A percentile compares a stretch with the other conserved stretches of the same genome.
phyloP scores from a whole-genome alignment of 2,113 vertebrate genomes.

The Oncorhynchus masou region DNA sequence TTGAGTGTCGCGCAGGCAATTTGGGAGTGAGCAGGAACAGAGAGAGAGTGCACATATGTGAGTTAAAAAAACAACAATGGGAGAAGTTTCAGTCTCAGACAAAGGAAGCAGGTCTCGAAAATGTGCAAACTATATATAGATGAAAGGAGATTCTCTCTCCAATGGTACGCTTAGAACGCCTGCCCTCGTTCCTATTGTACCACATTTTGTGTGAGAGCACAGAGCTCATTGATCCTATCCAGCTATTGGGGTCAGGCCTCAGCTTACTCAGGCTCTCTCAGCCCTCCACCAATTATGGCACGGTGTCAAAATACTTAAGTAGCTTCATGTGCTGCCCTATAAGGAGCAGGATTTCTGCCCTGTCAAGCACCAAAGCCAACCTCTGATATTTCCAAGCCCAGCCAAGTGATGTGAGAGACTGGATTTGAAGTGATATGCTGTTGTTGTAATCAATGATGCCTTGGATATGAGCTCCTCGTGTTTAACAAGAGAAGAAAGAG shows the following conservation, averaged over 20 bases:
- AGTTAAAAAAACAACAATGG: slow-evolving; percentile 21
- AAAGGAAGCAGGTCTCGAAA: slow-evolving; percentile 28
- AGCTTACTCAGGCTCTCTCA: slow-evolving; percentile 25
- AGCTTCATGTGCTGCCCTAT: not conserved
- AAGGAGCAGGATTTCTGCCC: not conserved
- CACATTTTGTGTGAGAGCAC: slow-evolving; percentile 34
- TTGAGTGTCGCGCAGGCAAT: too few relatives aligned
- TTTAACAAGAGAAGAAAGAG: too few relatives aligned
- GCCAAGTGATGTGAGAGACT: too few relatives aligned
- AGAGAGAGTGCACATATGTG: not conserved
- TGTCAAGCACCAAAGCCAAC: not conserved
- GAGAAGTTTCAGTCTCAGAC: slow-evolving; percentile 24
- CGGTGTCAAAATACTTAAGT: not conserved
- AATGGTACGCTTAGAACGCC: slow-evolving; percentile 14
- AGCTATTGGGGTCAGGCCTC: slow-evolving; percentile 36
- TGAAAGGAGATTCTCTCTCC: slow-evolving; percentile 28
- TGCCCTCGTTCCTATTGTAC: slow-evolving; percentile 23
- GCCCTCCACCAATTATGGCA: slow-evolving; percentile 20
- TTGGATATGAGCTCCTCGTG: too few relatives aligned
- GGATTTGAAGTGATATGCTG: too few relatives aligned
- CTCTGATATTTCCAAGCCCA: too few relatives aligned
- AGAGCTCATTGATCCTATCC: slow-evolving; percentile 34
- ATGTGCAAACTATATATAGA: slow-evolving; percentile 21
- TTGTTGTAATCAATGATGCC: too few relatives aligned
- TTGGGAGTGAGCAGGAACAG: not conserved